Conservation (phyloP, 1,140 invertebrate species). For the Eumaeus atala region DNA sequence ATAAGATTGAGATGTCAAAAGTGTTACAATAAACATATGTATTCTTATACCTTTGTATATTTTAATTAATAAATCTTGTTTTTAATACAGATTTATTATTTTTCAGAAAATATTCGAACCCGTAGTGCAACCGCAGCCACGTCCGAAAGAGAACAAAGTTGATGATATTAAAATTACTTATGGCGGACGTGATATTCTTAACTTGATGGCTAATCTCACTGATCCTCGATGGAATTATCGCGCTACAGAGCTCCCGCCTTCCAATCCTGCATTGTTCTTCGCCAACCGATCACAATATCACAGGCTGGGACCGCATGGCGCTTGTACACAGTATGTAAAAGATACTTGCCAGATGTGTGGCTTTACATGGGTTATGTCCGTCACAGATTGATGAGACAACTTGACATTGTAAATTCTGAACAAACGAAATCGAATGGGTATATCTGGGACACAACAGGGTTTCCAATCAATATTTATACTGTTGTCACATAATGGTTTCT, state of each 20-base stretch:
- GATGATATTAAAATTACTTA: constrained; percentile 59
- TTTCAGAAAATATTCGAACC: constrained; percentile 68
- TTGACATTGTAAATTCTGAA: constrained; percentile 48
- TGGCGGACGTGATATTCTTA: constrained; percentile 62
- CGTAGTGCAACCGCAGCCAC: constrained; percentile 58
- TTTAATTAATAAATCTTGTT: not conserved
- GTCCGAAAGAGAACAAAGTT: constrained; percentile 51
- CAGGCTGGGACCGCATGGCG: constrained; percentile 62
- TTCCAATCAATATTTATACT: constrained; percentile 40
- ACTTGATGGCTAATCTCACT: constrained; percentile 64
- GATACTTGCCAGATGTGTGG: constrained; percentile 62
- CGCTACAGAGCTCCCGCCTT: constrained; percentile 61
- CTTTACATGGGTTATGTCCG: constrained; percentile 62
- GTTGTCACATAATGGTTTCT: constrained; percentile 41
- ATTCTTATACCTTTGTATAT: no score
- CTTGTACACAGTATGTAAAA: constrained; percentile 66
- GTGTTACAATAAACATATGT: not conserved
- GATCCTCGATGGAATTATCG: constrained; percentile 62
- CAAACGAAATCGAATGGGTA: constrained; percentile 48
- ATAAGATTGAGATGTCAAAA: not conserved
- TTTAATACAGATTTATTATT: constrained; percentile 7
- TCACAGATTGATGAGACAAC: constrained; percentile 55
- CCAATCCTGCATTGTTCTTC: constrained; percentile 69
- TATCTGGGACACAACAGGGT: constrained; percentile 64
- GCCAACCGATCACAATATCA: constrained; percentile 72